These are phyloP conservation scores for Parelbella ahira DNA, from an alignment of 2,888 invertebrate species.

Conservation along the genomic window DNA sequence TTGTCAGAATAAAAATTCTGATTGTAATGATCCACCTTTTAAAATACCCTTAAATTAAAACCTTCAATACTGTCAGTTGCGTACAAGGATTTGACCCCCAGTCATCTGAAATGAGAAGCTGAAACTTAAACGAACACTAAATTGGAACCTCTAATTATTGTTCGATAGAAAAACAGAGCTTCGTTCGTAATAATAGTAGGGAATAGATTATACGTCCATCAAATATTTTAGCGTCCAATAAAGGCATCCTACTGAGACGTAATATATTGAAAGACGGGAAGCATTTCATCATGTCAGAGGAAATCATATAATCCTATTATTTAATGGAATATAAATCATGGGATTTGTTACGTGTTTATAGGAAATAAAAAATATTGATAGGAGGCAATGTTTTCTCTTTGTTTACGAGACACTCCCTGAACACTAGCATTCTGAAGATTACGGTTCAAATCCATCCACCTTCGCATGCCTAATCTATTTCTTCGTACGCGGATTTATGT, in stretches of 20 bases:
- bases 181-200: background rate
- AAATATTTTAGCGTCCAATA: conserved; percentile 5
- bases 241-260: conserved; percentile 15
- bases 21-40: too few relatives aligned
- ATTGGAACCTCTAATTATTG: too few relatives aligned
- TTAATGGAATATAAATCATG: conserved; percentile 21
- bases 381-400: conserved; percentile 3
- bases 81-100: too few relatives aligned
- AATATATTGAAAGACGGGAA: conserved; percentile 13
- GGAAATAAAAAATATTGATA: conserved; percentile 2
- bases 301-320: conserved; percentile 18
- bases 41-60: too few relatives aligned
- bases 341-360: conserved; percentile 9
- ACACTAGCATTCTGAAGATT: background rate
- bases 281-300: conserved; percentile 13
- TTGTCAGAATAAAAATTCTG: too few relatives aligned
- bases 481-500: too few relatives aligned
- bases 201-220: background rate
- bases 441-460: background rate
- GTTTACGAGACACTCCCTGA: conserved; percentile 3
- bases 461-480: too few relatives aligned
- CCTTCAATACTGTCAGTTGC: too few relatives aligned
- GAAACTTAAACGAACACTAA: too few relatives aligned
- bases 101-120: too few relatives aligned
- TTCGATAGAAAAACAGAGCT: too few relatives aligned